phyloP scores from a whole-genome alignment of 2,888 invertebrate species.

The Apamea sordens region DNA sequence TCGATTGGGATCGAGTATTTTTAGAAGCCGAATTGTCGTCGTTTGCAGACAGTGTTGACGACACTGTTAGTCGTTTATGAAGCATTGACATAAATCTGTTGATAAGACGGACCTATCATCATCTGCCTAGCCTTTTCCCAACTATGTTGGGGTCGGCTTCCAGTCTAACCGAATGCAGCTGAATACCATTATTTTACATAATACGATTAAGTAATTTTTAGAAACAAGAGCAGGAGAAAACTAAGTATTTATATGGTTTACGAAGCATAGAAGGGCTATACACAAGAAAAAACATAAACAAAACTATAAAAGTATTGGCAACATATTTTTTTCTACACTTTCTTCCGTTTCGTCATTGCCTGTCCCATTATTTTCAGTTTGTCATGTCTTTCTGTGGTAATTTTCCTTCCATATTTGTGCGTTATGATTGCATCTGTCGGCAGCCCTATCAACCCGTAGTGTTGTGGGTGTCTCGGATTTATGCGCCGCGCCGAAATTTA shows the following conservation, averaged over 20 bases:
- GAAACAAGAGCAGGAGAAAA: not conserved
- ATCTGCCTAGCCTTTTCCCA: no score
- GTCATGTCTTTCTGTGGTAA: not conserved
- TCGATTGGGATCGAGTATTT: constrained; percentile 16
- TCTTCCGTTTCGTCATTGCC: not conserved
- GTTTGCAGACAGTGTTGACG: no score
- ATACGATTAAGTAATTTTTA: no score
- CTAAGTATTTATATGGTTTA: not conserved
- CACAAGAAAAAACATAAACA: not conserved
- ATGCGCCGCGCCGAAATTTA: constrained; percentile 74
- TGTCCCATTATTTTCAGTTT: not conserved
- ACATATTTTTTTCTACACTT: not conserved
- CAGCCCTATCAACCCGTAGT: constrained; percentile 49
- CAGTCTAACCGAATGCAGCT: no score
- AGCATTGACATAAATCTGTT: no score
- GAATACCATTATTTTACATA: no score
- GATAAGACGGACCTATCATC: no score
- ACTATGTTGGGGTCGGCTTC: no score
- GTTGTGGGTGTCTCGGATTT: constrained; percentile 73
- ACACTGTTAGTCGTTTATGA: no score
- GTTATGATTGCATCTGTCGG: constrained; percentile 10
- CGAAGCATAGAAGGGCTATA: not conserved
- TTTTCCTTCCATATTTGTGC: not conserved
- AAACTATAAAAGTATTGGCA: not conserved
- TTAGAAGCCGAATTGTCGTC: no score